phyloP scores from a whole-genome alignment of 2,113 vertebrate species.

The Excalfactoria chinensis region DNA sequence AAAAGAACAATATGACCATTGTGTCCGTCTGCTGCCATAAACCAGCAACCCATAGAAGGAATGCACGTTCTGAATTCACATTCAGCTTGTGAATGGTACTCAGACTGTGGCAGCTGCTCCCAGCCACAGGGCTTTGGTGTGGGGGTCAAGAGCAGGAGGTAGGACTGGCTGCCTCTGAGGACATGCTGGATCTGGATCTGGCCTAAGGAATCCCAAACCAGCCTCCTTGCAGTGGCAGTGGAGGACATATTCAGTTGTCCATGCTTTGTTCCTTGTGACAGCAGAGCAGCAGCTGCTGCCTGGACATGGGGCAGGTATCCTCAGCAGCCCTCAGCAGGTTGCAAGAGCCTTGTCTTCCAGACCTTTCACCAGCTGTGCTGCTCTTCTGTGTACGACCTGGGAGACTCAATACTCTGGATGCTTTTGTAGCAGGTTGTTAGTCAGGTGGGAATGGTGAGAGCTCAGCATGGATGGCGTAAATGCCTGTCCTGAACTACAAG shows the following conservation, averaged over 20 bases:
- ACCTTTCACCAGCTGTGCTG: too few relatives aligned
- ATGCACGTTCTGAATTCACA: too few relatives aligned
- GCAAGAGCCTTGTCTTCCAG: too few relatives aligned
- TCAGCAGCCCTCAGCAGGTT: neutral
- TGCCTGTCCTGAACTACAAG: neutral
- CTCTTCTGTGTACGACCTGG: too few relatives aligned
- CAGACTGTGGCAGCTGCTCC: neutral
- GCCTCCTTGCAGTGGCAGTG: neutral
- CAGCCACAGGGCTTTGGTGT: neutral
- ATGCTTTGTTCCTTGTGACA: neutral
- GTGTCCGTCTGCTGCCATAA: neutral
- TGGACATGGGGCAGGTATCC: neutral
- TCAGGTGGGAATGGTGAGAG: neutral
- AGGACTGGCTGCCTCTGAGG: neutral
- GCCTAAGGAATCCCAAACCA: neutral
- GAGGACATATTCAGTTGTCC: neutral
- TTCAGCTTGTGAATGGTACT: neutral
- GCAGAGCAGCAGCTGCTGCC: neutral
- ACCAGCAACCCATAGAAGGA: neutral
- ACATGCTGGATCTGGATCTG: neutral
- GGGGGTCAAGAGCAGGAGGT: neutral
- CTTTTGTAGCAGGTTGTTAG: too few relatives aligned
- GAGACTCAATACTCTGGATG: too few relatives aligned
- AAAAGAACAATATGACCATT: neutral
- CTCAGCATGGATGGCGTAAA: neutral